Percentiles rank a stretch among this genome's conserved stretches.
These are phyloP conservation scores for Phaethon lepturus DNA, from an alignment of 2,113 vertebrate genomes.

Conservation along the genomic window DNA sequence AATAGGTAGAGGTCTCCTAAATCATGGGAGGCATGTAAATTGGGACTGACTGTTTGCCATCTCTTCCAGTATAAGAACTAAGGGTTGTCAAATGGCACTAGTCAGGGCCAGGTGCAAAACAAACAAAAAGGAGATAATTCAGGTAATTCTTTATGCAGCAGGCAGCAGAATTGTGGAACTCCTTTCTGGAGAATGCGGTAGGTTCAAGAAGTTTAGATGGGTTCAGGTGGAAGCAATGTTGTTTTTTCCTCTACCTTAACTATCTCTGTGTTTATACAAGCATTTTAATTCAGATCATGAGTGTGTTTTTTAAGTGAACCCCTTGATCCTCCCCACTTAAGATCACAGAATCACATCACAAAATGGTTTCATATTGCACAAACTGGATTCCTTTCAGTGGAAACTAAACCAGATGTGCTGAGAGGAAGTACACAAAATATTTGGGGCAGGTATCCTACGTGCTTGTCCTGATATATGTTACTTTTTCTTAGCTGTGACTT, in stretches of 20 bases:
- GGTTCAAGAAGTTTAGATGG: neutral
- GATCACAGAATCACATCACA: neutral
- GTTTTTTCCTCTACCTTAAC: neutral
- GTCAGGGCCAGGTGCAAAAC: neutral
- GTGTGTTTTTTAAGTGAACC: neutral
- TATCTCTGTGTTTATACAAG: neutral
- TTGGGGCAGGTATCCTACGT: neutral
- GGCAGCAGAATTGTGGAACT: neutral
- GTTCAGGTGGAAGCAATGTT: neutral
- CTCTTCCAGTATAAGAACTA: neutral
- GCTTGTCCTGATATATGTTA: neutral
- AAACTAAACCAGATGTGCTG: neutral
- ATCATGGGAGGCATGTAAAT: neutral
- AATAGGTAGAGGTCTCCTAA: neutral
- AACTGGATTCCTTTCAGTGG: neutral
- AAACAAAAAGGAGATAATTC: neutral
- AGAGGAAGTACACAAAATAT: neutral
- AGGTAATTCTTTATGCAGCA: neutral
- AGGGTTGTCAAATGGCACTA: neutral
- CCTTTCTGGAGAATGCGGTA: neutral
- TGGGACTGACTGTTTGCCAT: neutral
- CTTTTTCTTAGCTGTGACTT: neutral
- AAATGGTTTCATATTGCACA: neutral
- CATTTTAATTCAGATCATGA: slow-evolving; percentile 4
- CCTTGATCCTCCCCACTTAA: neutral